Evolutionary conservation across 2,113 vertebrate genomes (phyloP), one percentile per base, ranked within the genome.

Genomic region (Anguilla japonica): DNA sequence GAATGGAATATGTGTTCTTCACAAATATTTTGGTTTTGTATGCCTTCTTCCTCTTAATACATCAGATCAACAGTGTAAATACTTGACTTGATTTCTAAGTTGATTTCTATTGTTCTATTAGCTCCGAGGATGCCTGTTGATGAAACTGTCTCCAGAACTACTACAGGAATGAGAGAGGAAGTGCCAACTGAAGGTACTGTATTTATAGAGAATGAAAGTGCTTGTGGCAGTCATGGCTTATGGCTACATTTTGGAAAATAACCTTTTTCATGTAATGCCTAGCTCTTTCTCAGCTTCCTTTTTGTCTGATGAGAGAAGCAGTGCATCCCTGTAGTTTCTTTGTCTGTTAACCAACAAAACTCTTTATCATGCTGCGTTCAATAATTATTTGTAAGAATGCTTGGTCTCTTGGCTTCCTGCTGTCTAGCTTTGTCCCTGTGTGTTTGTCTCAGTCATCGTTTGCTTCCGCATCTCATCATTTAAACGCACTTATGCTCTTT

Each of bases 81-180:
- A 26, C 2, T 0, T 0, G 26, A 67, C 79, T n/a, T n/a, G n/a
- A n/a, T n/a, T 50, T 85, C 84, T 50, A 87, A 88, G 75, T 41
- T 20, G 0, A 75, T 22, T 15, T 75, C 39, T 91, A 81, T 85
- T 89, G 40, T 91, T 7, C 34, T 88, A 89, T 18, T 90, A 98
- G 96, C 87, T 86, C 91, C 89, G 93, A 96, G 94, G 89, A 89
- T 94, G 83, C 88, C 92, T 2, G 63, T 96, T 40, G 94, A 97
- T 87, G 96, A 99, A 92, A 93, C 93, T 56, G 86, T 97, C 75
- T 95, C 96, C 93, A 95, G 94, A 89, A 95, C 86, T 86, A 94
- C 94, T 26, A 92, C 97, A 80, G 95, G 93, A 88, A 94, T 93
- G 93, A 97, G 95, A 94, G 95, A 97, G 89, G 93, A 87, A 84